Percentiles rank a stretch among this genome's conserved stretches.
Conservation (phyloP, 2,113 vertebrate genomes). For the Himantopus leucocephalus region DNA sequence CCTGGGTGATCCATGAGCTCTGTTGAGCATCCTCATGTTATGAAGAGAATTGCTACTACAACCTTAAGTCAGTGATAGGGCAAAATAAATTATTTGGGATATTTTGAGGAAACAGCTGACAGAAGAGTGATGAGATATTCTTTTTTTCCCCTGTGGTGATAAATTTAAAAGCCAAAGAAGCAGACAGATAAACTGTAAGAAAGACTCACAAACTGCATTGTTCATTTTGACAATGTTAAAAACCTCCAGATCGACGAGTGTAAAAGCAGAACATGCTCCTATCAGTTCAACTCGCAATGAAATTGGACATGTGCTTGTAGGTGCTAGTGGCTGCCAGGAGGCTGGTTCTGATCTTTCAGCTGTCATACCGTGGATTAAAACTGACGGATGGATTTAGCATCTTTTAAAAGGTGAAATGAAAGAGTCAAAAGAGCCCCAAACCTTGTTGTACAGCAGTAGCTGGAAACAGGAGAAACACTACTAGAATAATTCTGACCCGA, state of each 20-base stretch:
- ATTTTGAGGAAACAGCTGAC: background rate
- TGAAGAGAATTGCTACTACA: background rate
- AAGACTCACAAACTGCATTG: background rate
- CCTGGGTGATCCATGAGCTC: background rate
- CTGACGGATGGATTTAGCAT: background rate
- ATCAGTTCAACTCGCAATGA: background rate
- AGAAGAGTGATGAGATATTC: background rate
- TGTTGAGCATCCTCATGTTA: background rate
- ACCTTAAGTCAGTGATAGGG: background rate
- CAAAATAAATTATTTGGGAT: background rate
- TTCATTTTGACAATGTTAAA: background rate
- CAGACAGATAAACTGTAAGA: background rate
- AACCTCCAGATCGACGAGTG: background rate
- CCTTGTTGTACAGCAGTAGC: background rate
- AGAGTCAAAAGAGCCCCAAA: background rate
- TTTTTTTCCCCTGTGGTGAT: background rate
- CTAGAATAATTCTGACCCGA: background rate
- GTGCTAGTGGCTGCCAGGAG: background rate
- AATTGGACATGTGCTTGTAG: background rate
- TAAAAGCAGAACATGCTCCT: background rate
- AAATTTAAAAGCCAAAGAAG: conserved; percentile 1
- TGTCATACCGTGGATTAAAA: background rate
- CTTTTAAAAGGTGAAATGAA: background rate
- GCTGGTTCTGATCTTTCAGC: background rate
- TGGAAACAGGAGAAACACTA: background rate